A percentile compares a stretch with the other conserved stretches of the same genome.
Evolutionary conservation across 2,797 vertebrate genomes (phyloP).

Genomic region (Myotis myotis): DNA sequence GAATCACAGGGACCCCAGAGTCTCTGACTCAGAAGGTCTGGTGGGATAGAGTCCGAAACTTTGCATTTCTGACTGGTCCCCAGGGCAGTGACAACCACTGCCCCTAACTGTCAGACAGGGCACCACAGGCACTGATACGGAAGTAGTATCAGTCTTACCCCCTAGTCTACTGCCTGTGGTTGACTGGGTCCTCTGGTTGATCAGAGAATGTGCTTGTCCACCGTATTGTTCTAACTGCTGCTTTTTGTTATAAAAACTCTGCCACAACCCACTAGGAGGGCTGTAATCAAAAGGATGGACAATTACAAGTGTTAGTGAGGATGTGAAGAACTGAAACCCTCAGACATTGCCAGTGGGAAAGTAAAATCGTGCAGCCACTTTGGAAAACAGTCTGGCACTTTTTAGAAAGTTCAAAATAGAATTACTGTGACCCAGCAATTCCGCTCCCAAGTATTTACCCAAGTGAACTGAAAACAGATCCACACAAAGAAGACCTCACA

Average conservation of each 20-base stretch:
- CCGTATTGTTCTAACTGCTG: background rate
- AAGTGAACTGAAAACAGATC: background rate
- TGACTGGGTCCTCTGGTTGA: background rate
- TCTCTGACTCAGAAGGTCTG: background rate
- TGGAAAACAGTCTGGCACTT: background rate
- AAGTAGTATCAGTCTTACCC: rapidly evolving
- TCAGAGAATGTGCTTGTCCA: background rate
- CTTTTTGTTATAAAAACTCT: background rate
- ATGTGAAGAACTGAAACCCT: background rate
- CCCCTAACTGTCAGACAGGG: background rate
- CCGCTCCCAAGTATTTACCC: background rate
- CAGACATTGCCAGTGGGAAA: background rate
- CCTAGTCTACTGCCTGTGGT: background rate
- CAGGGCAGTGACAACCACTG: background rate
- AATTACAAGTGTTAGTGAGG: background rate
- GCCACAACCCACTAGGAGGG: background rate
- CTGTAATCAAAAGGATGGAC: background rate
- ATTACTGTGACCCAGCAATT: background rate
- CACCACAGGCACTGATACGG: background rate
- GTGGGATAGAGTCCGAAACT: background rate
- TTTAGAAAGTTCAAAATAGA: background rate
- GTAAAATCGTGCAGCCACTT: background rate
- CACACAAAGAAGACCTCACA: background rate
- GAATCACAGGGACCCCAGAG: background rate
- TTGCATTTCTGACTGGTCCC: background rate